Base-by-base conservation (phyloP, 1,140 invertebrate genomes). In the Bombus turneri region DNA sequence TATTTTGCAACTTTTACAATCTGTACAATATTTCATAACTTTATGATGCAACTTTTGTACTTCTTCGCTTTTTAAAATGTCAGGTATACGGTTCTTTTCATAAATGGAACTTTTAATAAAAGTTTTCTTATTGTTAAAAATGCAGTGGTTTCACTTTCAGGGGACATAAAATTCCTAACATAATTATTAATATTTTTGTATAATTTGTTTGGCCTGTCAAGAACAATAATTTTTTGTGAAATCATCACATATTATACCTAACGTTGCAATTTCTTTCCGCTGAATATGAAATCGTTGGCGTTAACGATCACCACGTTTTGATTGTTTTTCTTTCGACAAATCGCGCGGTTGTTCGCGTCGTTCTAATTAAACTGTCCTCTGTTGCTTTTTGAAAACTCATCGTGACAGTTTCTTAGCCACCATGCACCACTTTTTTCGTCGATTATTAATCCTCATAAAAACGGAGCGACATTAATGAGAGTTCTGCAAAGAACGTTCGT, bases 301-400 rank as follows among this genome's bases (percentile, higher is more conserved):
- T 69, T 66, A 79, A 84, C 82, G 82, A 79, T 84, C 22, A 41
- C 66, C 39, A 18, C 39, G 53, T 84, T 84, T 62, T 71, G 25
- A 47, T 47, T 37, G 37, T 62, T 78, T 68, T 79, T 78, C n/a
- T 8, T 28, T 10, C n/a, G 28, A 9, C 22, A 53, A 77, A 83
- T 69, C 15, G 34, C 43, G n/a, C 41, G 28, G 25, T n/a, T 12
- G 25, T 66, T 53, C 31, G 62, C 37, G 57, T 25, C 18, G 34
- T 31, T 37, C 66, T 77, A 76, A 77, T 83, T 78, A 41, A 78
- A 83, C 41, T 68, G 37, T 53, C 37, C 28, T 39, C 41, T 9
- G 31, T 5, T 37, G 37, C 28, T 41, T 73, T 81, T 73, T 47
- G n/a, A n/a, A 31, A 47, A 76, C 43, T 10, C 2, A 9, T 5